Evolutionary conservation across 2,113 vertebrate genomes (phyloP).

Genomic region (Psilopogon haemacephalus): DNA sequence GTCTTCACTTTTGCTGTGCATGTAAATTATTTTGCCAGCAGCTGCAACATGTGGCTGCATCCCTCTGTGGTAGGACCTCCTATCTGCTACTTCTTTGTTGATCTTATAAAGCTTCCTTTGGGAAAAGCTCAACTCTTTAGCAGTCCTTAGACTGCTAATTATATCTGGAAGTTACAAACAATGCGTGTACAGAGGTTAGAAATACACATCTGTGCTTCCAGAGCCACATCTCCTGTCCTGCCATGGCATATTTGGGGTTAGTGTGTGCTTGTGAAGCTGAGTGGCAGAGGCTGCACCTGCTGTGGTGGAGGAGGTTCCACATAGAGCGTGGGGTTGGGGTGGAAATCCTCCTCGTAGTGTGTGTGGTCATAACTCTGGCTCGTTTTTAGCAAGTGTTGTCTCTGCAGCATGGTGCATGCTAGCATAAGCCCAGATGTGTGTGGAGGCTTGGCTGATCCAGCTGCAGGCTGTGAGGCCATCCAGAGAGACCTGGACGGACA

Average conservation of each 20-base stretch:
- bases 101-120: not conserved
- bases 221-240: not conserved
- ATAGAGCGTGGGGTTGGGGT: rapidly evolving
- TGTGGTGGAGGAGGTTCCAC: too few species aligned
- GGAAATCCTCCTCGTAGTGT: not conserved
- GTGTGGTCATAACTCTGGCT: not conserved
- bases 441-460: too few species aligned
- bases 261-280: not conserved
- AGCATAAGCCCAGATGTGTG: rapidly evolving
- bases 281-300: not conserved
- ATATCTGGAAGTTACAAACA: not conserved
- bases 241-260: not conserved
- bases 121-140: not conserved
- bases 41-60: not conserved
- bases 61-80: not conserved
- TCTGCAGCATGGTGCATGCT: not conserved
- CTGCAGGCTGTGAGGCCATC: too few species aligned
- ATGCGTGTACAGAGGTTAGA: not conserved
- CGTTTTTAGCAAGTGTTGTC: not conserved
- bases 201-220: not conserved
- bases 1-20: not conserved
- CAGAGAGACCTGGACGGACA: too few species aligned
- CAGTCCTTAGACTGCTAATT: not conserved
- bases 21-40: not conserved
- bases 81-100: not conserved